Conservation (phyloP, 2,888 invertebrate species). For the Noctua janthina region DNA sequence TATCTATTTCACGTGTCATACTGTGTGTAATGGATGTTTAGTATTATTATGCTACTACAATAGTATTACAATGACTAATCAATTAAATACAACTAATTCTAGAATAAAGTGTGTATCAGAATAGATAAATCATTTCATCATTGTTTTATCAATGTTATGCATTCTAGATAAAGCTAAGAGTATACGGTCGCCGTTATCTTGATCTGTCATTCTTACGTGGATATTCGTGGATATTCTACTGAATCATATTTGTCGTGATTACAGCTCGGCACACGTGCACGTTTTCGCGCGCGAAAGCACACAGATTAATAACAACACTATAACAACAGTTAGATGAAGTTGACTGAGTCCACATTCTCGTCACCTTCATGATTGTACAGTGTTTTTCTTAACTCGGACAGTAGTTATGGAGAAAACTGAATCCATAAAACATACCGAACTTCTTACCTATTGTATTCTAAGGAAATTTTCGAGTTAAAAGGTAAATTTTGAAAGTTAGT, state of each 20-base stretch:
- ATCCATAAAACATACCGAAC: not conserved
- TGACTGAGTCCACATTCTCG: not conserved
- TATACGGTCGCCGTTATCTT: not conserved
- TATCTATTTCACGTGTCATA: not conserved
- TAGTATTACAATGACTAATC: constrained; percentile 3
- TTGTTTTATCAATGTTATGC: constrained; percentile 6
- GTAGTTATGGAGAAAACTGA: not conserved
- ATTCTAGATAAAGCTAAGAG: constrained; percentile 1
- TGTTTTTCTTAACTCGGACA: not conserved
- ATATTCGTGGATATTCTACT: not conserved
- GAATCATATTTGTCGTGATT: not conserved
- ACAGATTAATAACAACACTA: not conserved
- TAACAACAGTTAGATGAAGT: not conserved
- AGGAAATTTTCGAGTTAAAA: not conserved
- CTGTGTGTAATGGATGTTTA: not conserved
- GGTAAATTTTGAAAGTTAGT: not conserved
- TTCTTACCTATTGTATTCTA: not conserved
- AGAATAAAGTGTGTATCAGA: not conserved
- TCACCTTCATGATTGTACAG: not conserved
- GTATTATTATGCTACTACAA: not conserved
- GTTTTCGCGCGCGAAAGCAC: not conserved
- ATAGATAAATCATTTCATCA: constrained; percentile 3
- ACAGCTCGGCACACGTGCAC: not conserved
- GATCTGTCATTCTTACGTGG: not conserved
- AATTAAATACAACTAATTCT: constrained; percentile 1